Base-by-base conservation (phyloP, 2,888 invertebrate species). In the Archips crataeganus region DNA sequence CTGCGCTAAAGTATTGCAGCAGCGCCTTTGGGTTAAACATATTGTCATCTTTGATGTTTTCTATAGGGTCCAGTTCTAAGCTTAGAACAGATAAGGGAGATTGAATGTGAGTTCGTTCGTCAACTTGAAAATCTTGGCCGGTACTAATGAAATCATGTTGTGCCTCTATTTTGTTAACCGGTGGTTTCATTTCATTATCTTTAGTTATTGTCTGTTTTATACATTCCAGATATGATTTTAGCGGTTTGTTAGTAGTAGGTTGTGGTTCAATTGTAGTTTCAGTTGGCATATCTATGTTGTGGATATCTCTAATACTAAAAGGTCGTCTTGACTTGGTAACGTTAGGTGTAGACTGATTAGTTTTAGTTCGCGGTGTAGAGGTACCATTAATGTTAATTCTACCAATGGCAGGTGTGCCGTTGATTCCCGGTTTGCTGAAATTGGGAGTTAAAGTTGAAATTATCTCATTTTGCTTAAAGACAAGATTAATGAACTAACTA, bases 1-100 rank as follows among this genome's bases (percentile, higher is more conserved):
- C 79, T 36, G 81, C 79, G 71, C 74, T 79, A 51, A 84, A 81
- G 79, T 80, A 82, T 80, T 91, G 86, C 68, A 94, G 79, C 59
- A 94, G 79, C 54, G 83, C 85, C 85, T 87, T 90, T 3, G 94
- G 94, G 79, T 94, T 84, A 57, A 94, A 86, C 88, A 93, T 85
- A 13, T 34, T 64, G 10, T 74, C 74, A 15, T 64, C 64, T 68
- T 73, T 49, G 59, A 65, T 60, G 8, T 61, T 63, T 59, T 54
- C 69, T 36, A 11, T 47, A 0, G 59, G 15, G 10, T 69, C 74
- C 42, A 70, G n/a, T 34, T 70, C 42, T 65, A 74, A 64, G 15
- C 68, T 73, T 10, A 70, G 64, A 4, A 54, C 45, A 0, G 65
- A 70, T 34, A 61, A 45, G 23, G 74, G 70, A 0, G 69, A 74